These are phyloP conservation scores for Sceliomorpha sp. DNA, from an alignment of 2,888 invertebrate species.

Conservation along the genomic window DNA sequence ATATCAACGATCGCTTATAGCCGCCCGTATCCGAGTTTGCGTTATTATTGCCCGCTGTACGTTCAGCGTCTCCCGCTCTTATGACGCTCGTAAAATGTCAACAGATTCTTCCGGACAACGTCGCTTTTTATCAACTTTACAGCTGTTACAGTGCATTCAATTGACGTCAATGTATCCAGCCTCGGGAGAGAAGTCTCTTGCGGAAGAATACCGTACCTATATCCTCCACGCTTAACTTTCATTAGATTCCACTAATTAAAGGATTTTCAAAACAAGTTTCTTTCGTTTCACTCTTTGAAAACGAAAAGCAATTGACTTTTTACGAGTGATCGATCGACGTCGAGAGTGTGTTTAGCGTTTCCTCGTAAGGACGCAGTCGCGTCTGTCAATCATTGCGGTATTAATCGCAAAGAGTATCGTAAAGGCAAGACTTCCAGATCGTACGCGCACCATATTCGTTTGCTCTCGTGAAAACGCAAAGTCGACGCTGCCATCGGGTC, in stretches of 20 bases:
- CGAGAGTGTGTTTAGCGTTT: constrained; percentile 9
- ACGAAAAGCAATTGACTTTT: no score
- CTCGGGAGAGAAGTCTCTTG: no score
- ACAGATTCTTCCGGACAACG: constrained; percentile 18
- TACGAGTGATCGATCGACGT: constrained; percentile 4
- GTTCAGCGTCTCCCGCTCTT: neutral
- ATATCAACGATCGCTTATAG: constrained; percentile 14
- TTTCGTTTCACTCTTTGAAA: no score
- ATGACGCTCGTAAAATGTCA: constrained; percentile 30
- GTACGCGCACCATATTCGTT: constrained; percentile 40
- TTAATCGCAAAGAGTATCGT: constrained; percentile 21
- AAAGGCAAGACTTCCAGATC: constrained; percentile 19
- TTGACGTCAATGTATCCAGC: no score
- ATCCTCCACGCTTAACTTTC: no score
- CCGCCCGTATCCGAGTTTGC: constrained; percentile 12
- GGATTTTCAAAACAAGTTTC: no score
- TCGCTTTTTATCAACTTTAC: constrained; percentile 1
- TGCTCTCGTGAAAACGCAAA: constrained; percentile 4
- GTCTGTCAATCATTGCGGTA: constrained; percentile 26
- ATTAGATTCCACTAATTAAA: no score
- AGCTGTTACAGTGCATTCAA: no score
- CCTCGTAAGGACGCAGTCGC: constrained; percentile 4
- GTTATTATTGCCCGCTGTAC: constrained; percentile 20
- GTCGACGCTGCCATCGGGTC: constrained; percentile 7
- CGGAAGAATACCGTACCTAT: no score